Evolutionary conservation across 37 sponge, comb jelly and placozoan species (phyloP).

Genomic region (Cliona cf. orientalis): DNA sequence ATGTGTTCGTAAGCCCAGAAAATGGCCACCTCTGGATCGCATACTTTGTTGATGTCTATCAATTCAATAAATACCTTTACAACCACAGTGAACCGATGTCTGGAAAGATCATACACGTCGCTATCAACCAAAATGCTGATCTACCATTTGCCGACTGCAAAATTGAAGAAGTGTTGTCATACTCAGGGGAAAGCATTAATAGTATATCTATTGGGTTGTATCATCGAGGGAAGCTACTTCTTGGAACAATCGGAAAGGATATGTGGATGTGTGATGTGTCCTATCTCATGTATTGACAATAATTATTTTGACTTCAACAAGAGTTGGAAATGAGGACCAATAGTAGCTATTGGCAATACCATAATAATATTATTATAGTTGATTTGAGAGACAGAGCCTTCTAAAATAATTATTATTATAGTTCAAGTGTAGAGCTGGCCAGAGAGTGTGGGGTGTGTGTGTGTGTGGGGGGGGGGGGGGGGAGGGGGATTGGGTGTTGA

Average conservation of each 20-base stretch:
- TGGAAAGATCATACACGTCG: conserved; percentile 12
- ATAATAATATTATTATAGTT: no score
- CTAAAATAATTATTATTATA: no score
- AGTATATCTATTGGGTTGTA: conserved; percentile 11
- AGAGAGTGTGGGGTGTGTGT: no score
- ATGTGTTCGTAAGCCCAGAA: conserved; percentile 24
- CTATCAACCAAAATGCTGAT: conserved; percentile 14
- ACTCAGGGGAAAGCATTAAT: neutral
- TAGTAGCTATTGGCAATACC: neutral
- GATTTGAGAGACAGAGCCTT: no score
- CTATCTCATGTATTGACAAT: conserved; percentile 18
- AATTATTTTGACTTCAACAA: neutral
- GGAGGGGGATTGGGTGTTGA: no score
- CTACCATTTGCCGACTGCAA: conserved; percentile 18
- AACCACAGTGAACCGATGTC: neutral
- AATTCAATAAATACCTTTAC: neutral
- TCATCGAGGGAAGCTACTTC: neutral
- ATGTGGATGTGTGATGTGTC: conserved; percentile 38
- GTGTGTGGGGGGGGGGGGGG: no score
- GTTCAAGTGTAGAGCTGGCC: no score
- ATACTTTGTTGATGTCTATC: neutral
- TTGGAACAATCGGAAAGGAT: conserved; percentile 16
- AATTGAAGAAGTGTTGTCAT: conserved; percentile 41
- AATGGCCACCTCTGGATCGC: conserved; percentile 47
- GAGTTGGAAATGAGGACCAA: neutral